Conservation (phyloP, 2,113 vertebrate species). For the Siphamia tubifer region DNA sequence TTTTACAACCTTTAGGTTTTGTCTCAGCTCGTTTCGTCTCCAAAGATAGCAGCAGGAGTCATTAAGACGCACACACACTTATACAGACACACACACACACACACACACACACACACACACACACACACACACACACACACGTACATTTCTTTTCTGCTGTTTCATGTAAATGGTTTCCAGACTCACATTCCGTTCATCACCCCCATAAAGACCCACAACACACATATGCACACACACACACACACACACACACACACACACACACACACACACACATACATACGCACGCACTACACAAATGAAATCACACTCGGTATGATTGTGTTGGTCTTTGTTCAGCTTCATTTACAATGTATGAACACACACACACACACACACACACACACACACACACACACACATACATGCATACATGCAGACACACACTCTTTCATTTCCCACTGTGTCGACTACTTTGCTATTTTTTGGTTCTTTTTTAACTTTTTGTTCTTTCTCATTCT, state of each 20-base stretch:
- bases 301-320: conserved; percentile 18
- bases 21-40: conserved; percentile 50
- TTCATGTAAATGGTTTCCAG: conserved; percentile 64
- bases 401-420: not conserved
- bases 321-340: conserved; percentile 27
- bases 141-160: conserved; percentile 46
- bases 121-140: not conserved
- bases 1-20: conserved; percentile 54
- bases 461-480: not conserved
- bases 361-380: not conserved
- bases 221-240: not conserved
- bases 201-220: not conserved
- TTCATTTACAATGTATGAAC: conserved; percentile 16
- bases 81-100: not conserved
- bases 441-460: not conserved
- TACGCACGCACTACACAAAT: not conserved
- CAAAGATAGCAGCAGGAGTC: conserved; percentile 50
- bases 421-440: not conserved
- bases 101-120: conserved; percentile 2
- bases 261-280: not conserved
- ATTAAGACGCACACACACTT: no score
- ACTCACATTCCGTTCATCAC: conserved; percentile 32
- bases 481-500: not conserved
- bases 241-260: not conserved
- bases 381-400: not conserved